A percentile compares a stretch with the other conserved stretches of the same genome.
Conservation (phyloP, 2,888 invertebrate species). For the Temnothorax rugatulus region DNA sequence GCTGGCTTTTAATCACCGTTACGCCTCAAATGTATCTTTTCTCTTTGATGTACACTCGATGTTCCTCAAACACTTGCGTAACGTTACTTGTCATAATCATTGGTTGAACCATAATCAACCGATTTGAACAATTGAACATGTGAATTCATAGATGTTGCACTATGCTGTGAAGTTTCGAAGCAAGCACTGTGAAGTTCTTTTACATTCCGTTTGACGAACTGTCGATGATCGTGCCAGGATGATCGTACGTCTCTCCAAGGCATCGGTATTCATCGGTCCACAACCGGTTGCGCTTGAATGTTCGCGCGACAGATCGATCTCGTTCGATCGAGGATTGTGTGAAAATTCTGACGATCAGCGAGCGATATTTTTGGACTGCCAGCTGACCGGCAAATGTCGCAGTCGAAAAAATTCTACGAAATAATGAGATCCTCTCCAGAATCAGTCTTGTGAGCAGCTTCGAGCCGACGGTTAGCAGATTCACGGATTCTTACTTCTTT, state of each 20-base stretch:
- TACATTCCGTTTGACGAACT: constrained; percentile 8
- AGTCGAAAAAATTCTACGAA: not conserved
- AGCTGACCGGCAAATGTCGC: not conserved
- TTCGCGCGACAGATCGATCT: not conserved
- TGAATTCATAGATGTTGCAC: constrained; percentile 6
- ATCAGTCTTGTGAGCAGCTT: not conserved
- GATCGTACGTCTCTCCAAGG: not conserved
- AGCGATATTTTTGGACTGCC: not conserved
- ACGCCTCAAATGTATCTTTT: not conserved
- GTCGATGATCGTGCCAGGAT: not conserved
- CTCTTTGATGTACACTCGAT: not conserved
- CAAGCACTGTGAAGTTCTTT: not conserved
- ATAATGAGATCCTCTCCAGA: not conserved
- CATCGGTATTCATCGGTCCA: not conserved
- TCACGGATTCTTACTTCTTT: not conserved
- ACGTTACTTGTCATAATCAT: not conserved
- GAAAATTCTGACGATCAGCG: not conserved
- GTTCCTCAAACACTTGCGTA: not conserved
- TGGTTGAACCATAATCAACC: not conserved
- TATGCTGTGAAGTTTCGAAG: not conserved
- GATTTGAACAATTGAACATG: not conserved
- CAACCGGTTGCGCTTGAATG: not conserved
- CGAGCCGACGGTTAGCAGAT: not conserved
- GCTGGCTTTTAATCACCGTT: not conserved
- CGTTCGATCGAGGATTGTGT: not conserved